These are phyloP conservation scores for Allophyes oxyacanthae DNA, from an alignment of 2,888 invertebrate species.

Conservation along the genomic window DNA sequence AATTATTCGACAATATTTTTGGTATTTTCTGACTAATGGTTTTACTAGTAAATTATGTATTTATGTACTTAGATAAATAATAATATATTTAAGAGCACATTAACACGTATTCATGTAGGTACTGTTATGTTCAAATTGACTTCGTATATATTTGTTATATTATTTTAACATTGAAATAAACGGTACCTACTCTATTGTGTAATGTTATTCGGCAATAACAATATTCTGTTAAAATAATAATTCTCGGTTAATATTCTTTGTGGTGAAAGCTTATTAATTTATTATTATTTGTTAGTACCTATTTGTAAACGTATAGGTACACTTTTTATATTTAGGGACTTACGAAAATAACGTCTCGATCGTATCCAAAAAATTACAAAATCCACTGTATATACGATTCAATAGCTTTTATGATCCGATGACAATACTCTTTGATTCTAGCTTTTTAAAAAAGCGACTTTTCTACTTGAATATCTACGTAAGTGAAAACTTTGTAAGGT, in stretches of 20 bases:
- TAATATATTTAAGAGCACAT: constrained; percentile 36
- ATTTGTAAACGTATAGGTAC: too few relatives aligned
- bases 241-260: not conserved
- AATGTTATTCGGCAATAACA: not conserved
- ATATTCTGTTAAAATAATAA: not conserved
- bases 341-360: not conserved
- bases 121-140: constrained; percentile 32
- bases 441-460: constrained; percentile 33
- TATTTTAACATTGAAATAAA: constrained; percentile 11
- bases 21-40: constrained; percentile 37
- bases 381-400: constrained; percentile 1
- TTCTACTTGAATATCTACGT: constrained; percentile 55
- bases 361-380: not conserved
- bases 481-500: constrained; percentile 85
- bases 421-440: constrained; percentile 24
- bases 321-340: too few relatives aligned
- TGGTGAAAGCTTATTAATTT: not conserved
- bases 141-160: constrained; percentile 32
- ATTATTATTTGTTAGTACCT: too few relatives aligned
- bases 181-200: not conserved
- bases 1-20: constrained; percentile 7
- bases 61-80: constrained; percentile 36
- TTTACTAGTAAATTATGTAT: constrained; percentile 44
- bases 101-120: constrained; percentile 41
- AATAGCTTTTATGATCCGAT: constrained; percentile 9